Percentiles rank a stretch among this genome's conserved stretches.
Conservation (phyloP, 2,113 vertebrate species). For the Verasper variegatus region DNA sequence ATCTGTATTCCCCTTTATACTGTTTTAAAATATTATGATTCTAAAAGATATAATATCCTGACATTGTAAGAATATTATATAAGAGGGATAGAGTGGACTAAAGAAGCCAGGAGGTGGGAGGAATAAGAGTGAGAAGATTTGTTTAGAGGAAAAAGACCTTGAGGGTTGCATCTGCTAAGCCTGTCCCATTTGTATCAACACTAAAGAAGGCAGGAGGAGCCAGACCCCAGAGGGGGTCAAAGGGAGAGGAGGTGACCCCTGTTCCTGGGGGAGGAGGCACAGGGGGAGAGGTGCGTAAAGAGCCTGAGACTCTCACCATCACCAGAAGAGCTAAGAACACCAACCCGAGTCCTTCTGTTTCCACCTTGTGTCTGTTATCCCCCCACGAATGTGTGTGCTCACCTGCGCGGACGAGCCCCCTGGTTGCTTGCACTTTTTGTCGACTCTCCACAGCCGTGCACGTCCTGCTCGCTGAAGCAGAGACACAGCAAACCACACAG, state of each 20-base stretch:
- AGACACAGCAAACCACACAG: constrained; percentile 49
- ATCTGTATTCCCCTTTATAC: constrained; percentile 41
- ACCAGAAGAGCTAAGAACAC: constrained; percentile 74
- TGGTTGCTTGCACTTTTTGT: constrained; percentile 56
- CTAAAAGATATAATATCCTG: constrained; percentile 37
- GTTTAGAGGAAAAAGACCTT: constrained; percentile 34
- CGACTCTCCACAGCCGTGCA: constrained; percentile 54
- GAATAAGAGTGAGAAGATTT: background rate
- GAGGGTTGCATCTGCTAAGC: constrained; percentile 71
- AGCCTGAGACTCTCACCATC: constrained; percentile 65
- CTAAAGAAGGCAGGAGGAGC: constrained; percentile 77
- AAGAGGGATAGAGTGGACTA: background rate
- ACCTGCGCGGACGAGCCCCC: constrained; percentile 48
- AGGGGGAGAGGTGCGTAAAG: constrained; percentile 84
- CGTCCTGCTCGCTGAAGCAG: constrained; percentile 58
- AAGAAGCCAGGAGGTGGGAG: background rate
- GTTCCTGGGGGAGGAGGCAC: constrained; percentile 79
- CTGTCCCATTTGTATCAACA: constrained; percentile 79
- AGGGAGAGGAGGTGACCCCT: constrained; percentile 82
- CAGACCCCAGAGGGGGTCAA: constrained; percentile 80
- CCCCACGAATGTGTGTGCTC: constrained; percentile 60
- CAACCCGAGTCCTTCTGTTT: constrained; percentile 64
- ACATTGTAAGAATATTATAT: constrained; percentile 32
- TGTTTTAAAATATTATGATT: constrained; percentile 39
- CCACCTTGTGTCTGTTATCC: constrained; percentile 69